phyloP scores from a whole-genome alignment of 2,888 invertebrate genomes.

The Rhodophaea formosa region DNA sequence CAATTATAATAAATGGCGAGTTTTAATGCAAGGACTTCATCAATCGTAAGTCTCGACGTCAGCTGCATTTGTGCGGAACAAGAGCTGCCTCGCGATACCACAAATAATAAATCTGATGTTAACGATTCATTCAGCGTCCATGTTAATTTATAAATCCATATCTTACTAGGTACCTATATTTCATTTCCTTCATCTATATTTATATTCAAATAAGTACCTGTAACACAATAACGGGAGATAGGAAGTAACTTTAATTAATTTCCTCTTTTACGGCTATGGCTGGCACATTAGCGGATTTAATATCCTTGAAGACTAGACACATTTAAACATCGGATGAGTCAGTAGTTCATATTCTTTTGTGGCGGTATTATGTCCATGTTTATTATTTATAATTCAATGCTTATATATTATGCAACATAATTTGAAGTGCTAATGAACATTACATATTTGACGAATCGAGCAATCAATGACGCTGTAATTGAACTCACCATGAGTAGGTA shows the following conservation, averaged over 20 bases:
- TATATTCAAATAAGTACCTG: neutral
- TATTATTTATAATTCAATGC: no score
- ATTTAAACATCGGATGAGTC: neutral
- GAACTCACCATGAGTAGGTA: slow-evolving; percentile 10
- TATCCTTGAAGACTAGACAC: neutral
- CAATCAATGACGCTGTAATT: slow-evolving; percentile 8
- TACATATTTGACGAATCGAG: neutral
- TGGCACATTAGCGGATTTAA: neutral
- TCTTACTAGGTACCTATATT: neutral
- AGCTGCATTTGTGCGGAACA: neutral
- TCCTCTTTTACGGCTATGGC: neutral
- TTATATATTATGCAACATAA: neutral
- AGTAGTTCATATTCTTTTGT: neutral
- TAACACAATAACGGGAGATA: neutral
- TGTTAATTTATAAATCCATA: neutral
- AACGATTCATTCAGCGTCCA: neutral
- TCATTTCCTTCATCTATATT: neutral
- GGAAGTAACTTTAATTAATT: slow-evolving; percentile 1
- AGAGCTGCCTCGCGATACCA: neutral
- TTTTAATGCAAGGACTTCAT: slow-evolving; percentile 1
- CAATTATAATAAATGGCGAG: neutral
- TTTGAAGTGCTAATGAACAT: no score
- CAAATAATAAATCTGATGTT: neutral
- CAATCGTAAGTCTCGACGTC: neutral
- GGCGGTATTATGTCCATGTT: neutral